These are phyloP conservation scores for Spatula versicolor DNA, from an alignment of 2,797 vertebrate genomes.

Conservation along the genomic window DNA sequence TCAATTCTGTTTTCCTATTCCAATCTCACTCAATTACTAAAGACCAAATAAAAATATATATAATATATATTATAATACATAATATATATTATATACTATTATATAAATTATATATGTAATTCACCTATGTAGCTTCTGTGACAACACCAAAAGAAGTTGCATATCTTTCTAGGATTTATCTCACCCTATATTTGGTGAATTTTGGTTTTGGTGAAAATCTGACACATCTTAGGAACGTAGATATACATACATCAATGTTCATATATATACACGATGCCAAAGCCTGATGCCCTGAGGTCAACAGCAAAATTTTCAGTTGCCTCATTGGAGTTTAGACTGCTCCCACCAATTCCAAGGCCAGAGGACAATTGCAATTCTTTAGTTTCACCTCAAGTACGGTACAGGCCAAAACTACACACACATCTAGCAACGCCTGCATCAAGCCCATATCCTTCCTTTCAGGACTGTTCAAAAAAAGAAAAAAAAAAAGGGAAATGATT, in stretches of 20 bases:
- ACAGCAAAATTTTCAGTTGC: background rate
- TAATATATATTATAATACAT: too few relatives aligned
- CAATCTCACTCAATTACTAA: background rate
- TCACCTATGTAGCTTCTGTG: background rate
- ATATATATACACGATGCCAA: background rate
- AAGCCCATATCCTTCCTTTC: constrained; percentile 11
- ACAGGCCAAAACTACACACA: background rate
- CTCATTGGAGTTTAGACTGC: background rate
- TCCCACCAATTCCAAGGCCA: background rate
- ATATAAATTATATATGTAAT: too few relatives aligned
- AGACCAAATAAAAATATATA: background rate
- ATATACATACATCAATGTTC: background rate
- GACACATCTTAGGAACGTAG: background rate
- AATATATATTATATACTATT: too few relatives aligned
- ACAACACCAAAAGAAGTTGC: background rate
- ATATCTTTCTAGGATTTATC: background rate
- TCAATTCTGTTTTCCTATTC: background rate
- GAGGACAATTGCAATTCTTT: background rate
- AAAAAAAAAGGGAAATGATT: background rate
- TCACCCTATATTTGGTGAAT: background rate
- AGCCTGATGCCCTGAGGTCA: background rate
- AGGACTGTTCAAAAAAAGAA: background rate
- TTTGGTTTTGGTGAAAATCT: background rate
- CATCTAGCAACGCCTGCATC: background rate
- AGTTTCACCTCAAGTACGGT: background rate